Conservation (phyloP, 2,888 invertebrate species). For the Hyposoter didymator region DNA sequence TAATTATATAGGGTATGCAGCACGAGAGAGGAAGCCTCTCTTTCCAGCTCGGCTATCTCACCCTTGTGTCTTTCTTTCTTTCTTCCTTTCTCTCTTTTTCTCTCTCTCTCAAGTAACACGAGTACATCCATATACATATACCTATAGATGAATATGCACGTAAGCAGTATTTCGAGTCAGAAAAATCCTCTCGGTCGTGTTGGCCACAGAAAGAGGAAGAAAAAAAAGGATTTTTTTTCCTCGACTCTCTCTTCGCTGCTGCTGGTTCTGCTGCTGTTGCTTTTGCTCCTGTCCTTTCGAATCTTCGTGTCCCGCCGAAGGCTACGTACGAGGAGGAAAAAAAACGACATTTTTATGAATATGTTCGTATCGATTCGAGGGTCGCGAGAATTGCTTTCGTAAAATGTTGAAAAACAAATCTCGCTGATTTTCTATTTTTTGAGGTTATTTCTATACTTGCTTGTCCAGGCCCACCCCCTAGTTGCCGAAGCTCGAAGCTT, state of each 20-base stretch:
- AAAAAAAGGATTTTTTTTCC: conserved; percentile 13
- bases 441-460: neutral
- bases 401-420: neutral
- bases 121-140: neutral
- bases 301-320: conserved; percentile 65
- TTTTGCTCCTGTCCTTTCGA: conserved; percentile 45
- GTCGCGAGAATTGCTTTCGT: conserved; percentile 48
- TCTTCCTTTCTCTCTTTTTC: conserved; percentile 35
- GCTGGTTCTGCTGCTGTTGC: conserved; percentile 48
- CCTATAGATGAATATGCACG: neutral
- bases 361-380: neutral
- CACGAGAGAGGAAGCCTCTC: conserved; percentile 59
- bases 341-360: neutral
- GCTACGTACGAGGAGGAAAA: conserved; percentile 47
- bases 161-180: conserved; percentile 46
- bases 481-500: neutral
- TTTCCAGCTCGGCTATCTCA: conserved; percentile 55
- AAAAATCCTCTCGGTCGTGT: conserved; percentile 45
- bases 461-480: neutral
- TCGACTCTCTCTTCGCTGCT: conserved; percentile 22
- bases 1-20: conserved; percentile 69
- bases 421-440: neutral
- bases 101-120: conserved; percentile 27
- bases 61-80: conserved; percentile 54
- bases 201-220: conserved; percentile 42